These are phyloP conservation scores for Myopa testacea DNA, from an alignment of 2,888 invertebrate genomes.

Conservation along the genomic window DNA sequence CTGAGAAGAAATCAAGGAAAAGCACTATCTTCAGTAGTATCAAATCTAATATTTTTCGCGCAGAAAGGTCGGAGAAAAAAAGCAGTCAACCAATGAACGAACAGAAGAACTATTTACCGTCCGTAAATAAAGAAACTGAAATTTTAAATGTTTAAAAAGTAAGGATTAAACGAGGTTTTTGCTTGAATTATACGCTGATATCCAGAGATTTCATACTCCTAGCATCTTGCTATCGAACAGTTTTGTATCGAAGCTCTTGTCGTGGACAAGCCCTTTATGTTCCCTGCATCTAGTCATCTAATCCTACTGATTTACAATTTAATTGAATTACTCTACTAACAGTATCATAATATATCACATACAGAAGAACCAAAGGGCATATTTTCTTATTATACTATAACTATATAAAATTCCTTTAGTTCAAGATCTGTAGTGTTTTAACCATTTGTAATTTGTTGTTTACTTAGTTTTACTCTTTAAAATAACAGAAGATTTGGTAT, in stretches of 20 bases:
- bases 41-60: constrained; percentile 57
- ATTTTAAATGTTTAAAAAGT: constrained; percentile 24
- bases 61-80: constrained; percentile 11
- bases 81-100: neutral
- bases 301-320: constrained; percentile 16
- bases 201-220: constrained; percentile 9
- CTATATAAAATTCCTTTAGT: no score
- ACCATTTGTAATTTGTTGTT: no score
- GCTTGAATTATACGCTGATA: constrained; percentile 18
- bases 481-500: no score
- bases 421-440: no score
- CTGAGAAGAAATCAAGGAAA: constrained; percentile 52
- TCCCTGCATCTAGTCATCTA: neutral
- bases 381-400: neutral
- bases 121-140: constrained; percentile 31
- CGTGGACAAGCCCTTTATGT: constrained; percentile 6
- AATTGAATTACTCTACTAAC: constrained; percentile 32
- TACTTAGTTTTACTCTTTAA: no score
- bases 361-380: neutral
- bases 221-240: neutral
- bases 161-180: constrained; percentile 18
- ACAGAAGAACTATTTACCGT: neutral
- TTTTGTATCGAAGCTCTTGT: constrained; percentile 5
- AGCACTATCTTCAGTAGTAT: constrained; percentile 55
- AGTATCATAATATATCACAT: neutral